These are phyloP conservation scores for Ciconia nigra DNA, from an alignment of 2,797 vertebrate species.

Conservation along the genomic window DNA sequence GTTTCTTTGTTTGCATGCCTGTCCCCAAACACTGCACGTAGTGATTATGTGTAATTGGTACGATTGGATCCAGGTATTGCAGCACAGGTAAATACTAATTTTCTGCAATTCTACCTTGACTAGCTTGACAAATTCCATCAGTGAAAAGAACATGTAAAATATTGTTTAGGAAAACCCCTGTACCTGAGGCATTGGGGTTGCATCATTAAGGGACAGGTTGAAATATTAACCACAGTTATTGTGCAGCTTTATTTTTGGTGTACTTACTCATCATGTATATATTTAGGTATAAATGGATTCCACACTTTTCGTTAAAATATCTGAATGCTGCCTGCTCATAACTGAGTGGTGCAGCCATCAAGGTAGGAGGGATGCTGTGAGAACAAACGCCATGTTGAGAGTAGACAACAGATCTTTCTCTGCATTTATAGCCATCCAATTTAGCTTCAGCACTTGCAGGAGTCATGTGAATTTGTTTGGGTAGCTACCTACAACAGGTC, in stretches of 20 bases:
- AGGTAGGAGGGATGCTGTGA: background rate
- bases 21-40: background rate
- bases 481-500: background rate
- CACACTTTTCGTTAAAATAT: background rate
- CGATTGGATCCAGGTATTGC: background rate
- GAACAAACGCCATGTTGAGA: background rate
- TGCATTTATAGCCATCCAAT: background rate
- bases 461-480: background rate
- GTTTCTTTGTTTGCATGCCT: background rate
- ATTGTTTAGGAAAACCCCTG: background rate
- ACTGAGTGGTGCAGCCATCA: background rate
- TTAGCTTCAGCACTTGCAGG: background rate
- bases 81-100: constrained; percentile 28
- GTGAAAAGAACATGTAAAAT: background rate
- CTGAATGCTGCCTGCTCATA: background rate
- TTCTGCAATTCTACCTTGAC: constrained; percentile 1
- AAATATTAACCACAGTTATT: constrained; percentile 17
- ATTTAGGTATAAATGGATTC: background rate
- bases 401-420: background rate
- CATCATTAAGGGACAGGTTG: background rate
- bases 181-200: background rate
- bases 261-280: background rate
- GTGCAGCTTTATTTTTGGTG: background rate
- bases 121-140: background rate
- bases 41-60: constrained; percentile 32